Evolutionary conservation across 2,113 vertebrate species (phyloP), one percentile per base, ranked within the genome.

Genomic region (Alligator mississippiensis): DNA sequence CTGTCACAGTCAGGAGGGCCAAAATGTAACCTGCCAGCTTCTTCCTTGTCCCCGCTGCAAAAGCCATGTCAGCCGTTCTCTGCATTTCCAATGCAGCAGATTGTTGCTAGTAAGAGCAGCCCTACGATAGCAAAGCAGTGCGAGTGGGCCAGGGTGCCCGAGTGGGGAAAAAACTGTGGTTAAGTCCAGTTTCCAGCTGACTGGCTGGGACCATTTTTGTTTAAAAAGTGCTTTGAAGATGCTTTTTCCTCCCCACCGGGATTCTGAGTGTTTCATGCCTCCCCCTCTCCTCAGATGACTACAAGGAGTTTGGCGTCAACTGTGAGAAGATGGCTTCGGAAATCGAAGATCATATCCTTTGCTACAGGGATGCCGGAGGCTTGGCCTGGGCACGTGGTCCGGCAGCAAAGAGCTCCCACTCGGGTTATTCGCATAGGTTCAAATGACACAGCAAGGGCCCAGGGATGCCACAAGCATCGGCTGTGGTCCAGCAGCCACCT

Each of bases 281-380:
- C 1, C 6, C 15, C 28, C 24, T 70, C 54, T 22, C 86, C n/a
- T 88, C 28, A 99, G 99, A 99, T 1, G 97, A 99, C 96, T 99
- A 98, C 97, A 99, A 99, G 95, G 98, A 98, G 75, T 99, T 99
- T 25, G 97, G 97, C 15, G 96, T 98, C 63, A 99, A 99, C 97
- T 99, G 99, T 25, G 99, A 99, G 79, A 97, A 98, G 96, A 98
- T 99, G 98, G 99, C 98, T 9, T 98, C 98, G 1, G 99, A 99
- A 96, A 99, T 99, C 1, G 99, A 99, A 98, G 98, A 99, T 96
- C 98, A 99, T 99, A 99, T 99, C 99, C 98, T 99, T 97, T 83
- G 38, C 47, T 47, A 9, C 47, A 47, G 47, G 47, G 47, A 47
- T 47, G 47, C 7, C 47, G 47, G 47, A 47, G 47, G 47, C 47